Percentiles rank a stretch among this genome's conserved stretches.
These are phyloP conservation scores for Lucifuga dentata DNA, from an alignment of 2,113 vertebrate species.

Conservation along the genomic window DNA sequence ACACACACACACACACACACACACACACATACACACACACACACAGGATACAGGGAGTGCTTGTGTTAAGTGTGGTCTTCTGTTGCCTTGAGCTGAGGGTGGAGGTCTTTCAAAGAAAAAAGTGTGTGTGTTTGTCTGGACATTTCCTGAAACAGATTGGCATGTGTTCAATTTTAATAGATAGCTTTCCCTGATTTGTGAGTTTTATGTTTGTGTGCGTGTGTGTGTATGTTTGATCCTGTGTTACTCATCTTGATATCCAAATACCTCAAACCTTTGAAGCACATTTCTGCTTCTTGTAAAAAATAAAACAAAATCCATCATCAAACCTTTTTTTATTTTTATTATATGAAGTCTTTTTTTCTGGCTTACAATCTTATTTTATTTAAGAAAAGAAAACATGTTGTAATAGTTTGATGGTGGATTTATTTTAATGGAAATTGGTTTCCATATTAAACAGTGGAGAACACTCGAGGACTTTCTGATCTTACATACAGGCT, in stretches of 20 bases:
- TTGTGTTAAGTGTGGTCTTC: conserved; percentile 9
- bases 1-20: conserved; percentile 25
- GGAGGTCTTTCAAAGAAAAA: conserved; percentile 1
- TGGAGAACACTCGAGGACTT: too few species aligned
- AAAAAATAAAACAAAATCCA: not conserved
- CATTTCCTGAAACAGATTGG: conserved; percentile 49
- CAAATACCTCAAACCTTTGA: too few species aligned
- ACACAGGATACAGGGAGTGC: conserved; percentile 28
- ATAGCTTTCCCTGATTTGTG: not conserved
- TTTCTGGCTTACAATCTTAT: too few species aligned
- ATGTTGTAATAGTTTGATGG: too few species aligned
- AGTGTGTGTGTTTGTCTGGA: conserved; percentile 15
- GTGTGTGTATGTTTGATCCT: not conserved
- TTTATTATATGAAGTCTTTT: too few species aligned
- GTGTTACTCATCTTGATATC: too few species aligned
- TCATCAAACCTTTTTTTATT: too few species aligned
- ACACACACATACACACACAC: conserved; percentile 11
- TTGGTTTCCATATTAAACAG: too few species aligned
- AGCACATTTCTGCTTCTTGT: too few species aligned
- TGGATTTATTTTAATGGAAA: too few species aligned
- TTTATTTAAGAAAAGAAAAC: too few species aligned
- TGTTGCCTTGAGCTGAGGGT: conserved; percentile 7
- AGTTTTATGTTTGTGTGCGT: not conserved
- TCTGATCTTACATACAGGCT: too few species aligned
- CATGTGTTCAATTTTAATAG: conserved; percentile 26